Evolutionary conservation across 2,888 invertebrate genomes (phyloP), one percentile per base, ranked within the genome.

Genomic region (Eudasyphora cyanicolor): DNA sequence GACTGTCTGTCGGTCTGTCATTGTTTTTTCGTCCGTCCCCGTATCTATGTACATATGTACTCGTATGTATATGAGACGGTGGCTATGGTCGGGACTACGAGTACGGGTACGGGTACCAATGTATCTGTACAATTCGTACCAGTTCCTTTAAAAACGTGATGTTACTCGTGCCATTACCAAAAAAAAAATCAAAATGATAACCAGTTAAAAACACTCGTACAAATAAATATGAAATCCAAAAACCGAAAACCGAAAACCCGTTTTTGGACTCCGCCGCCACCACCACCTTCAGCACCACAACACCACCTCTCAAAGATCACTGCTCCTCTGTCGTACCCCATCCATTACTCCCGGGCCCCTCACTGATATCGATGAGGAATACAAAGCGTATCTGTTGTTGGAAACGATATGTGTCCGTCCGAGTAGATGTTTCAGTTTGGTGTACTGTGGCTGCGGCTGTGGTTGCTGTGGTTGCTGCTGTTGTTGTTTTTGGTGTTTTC

Each of bases 111-210:
- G 17, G 8, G 49, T n/a, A n/a, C n/a, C n/a, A n/a, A n/a, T n/a
- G n/a, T 51, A 51, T 57, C 19, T 64, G 35, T 64, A 19, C 67
- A 42, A 42, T 67, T 67, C 38, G 67, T 67, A 67, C 67, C 67
- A 67, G 57, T 71, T 79, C 35, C 71, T 76, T 35, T 67, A 21
- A 79, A 82, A 76, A 82, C 82, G 82, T 82, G 82, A 82, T 82
- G 75, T 82, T 82, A 57, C 79, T 78, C 79, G 82, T 82, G 79
- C 71, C 64, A 76, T 76, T 82, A 79, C 64, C 74, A 78, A 78
- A 42, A 69, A 69, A 38, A 17, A n/a, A n/a, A n/a, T n/a, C n/a
- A 19, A 71, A 74, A 17, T 75, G 74, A 76, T 75, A 76, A 67
- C 64, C 78, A 76, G 76, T 67, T 67, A 21, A 67, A 45, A 42